phyloP scores from a whole-genome alignment of 2,797 vertebrate species.

The Nannoperca australis region DNA sequence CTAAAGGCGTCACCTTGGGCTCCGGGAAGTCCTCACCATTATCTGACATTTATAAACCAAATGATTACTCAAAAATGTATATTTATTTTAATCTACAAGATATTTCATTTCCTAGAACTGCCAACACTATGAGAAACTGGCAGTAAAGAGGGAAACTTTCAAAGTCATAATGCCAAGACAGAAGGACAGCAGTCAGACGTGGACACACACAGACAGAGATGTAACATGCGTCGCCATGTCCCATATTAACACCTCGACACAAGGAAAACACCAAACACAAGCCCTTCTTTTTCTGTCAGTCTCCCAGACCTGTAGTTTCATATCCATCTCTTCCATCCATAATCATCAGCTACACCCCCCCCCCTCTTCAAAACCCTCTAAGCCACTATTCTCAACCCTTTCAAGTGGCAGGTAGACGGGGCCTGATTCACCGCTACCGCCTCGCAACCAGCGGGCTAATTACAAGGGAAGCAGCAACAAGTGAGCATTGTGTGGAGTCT shows the following conservation, averaged over 20 bases:
- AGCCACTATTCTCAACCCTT: conserved; percentile 62
- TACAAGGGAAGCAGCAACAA: conserved; percentile 80
- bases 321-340: conserved; percentile 56
- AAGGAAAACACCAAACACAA: conserved; percentile 38
- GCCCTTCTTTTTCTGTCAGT: conserved; percentile 5
- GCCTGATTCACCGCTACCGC: conserved; percentile 56
- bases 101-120: not conserved
- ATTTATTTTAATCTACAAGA: not conserved
- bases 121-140: not conserved
- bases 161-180: not conserved
- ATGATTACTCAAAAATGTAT: not conserved
- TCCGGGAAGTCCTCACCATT: not conserved
- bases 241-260: conserved; percentile 38
- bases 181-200: not conserved
- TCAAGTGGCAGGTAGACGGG: conserved; percentile 75
- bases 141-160: not conserved
- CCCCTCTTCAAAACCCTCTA: not conserved
- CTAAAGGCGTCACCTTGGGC: not conserved
- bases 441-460: conserved; percentile 74
- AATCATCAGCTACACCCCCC: conserved; percentile 32
- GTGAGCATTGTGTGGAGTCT: conserved; percentile 79
- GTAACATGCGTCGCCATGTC: conserved; percentile 30
- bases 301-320: conserved; percentile 59
- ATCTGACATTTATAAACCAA: conserved; percentile 7
- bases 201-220: conserved; percentile 16